These are phyloP conservation scores for Bimastos eiseni DNA, from an alignment of 2,888 invertebrate genomes.

Conservation along the genomic window DNA sequence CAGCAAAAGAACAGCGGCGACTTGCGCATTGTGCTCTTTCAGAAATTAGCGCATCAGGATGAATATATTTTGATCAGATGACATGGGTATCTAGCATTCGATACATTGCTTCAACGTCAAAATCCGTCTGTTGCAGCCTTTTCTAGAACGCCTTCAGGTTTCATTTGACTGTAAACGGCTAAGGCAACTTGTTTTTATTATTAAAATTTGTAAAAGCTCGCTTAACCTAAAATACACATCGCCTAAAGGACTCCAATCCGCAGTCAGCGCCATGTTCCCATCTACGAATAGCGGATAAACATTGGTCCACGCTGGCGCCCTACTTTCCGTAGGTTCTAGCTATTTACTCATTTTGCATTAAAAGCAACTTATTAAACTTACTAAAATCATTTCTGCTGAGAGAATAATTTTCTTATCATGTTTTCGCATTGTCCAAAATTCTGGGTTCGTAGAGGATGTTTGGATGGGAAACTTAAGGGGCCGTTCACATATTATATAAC, in stretches of 20 bases:
- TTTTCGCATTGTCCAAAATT: too few species aligned
- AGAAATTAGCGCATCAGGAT: not conserved
- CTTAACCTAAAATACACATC: constrained; percentile 55
- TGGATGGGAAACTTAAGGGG: too few species aligned
- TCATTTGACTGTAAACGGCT: not conserved
- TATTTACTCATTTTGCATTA: too few species aligned
- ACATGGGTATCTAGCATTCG: not conserved
- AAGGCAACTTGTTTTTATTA: not conserved
- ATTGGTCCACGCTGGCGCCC: not conserved
- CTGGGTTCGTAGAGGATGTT: too few species aligned
- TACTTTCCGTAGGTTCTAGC: not conserved
- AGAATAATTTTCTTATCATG: too few species aligned
- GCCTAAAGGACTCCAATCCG: constrained; percentile 59
- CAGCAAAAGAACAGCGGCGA: not conserved
- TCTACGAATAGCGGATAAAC: not conserved
- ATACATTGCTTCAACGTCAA: not conserved
- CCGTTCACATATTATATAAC: too few species aligned
- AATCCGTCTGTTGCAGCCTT: not conserved
- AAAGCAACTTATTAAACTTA: too few species aligned
- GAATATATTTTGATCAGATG: not conserved
- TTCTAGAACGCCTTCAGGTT: not conserved
- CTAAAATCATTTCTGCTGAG: too few species aligned
- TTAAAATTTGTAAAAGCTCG: not conserved
- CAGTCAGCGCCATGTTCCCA: constrained; percentile 46
- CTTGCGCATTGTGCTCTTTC: not conserved